phyloP scores from a whole-genome alignment of 2,113 vertebrate species.

The Theropithecus gelada region DNA sequence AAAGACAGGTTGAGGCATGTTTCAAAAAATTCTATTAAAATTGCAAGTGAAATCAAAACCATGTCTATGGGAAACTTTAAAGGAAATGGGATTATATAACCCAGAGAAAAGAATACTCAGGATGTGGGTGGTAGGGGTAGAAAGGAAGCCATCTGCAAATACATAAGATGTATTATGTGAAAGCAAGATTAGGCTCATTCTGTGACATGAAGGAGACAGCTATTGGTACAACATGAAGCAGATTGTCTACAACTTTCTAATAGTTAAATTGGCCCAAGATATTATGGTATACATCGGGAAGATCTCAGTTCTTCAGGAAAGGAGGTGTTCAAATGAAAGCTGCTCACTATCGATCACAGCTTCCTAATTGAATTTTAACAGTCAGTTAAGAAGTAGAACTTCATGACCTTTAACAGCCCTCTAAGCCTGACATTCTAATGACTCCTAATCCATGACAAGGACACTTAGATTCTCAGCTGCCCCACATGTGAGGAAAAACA shows the following conservation, averaged over 20 bases:
- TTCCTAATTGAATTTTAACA: not conserved
- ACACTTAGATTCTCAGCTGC: not conserved
- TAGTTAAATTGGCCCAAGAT: not conserved
- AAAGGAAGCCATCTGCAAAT: not conserved
- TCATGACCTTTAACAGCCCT: not conserved
- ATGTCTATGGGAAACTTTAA: not conserved
- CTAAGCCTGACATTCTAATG: not conserved
- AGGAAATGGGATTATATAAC: not conserved
- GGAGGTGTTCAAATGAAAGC: not conserved
- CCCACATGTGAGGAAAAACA: not conserved
- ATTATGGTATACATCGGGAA: not conserved
- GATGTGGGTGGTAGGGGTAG: not conserved
- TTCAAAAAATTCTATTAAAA: not conserved
- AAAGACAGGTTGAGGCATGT: not conserved
- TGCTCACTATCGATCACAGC: not conserved
- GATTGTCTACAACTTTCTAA: not conserved
- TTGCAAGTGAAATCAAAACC: not conserved
- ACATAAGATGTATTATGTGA: not conserved
- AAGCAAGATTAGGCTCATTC: not conserved
- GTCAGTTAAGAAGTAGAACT: not conserved
- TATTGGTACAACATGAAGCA: not conserved
- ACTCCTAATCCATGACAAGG: not conserved
- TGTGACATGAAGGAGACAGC: not conserved
- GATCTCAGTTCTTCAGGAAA: not conserved
- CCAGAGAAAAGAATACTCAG: not conserved